A percentile compares a stretch with the other conserved stretches of the same genome.
These are phyloP conservation scores for Halesus radiatus DNA, from an alignment of 1,140 invertebrate genomes.

Conservation along the genomic window DNA sequence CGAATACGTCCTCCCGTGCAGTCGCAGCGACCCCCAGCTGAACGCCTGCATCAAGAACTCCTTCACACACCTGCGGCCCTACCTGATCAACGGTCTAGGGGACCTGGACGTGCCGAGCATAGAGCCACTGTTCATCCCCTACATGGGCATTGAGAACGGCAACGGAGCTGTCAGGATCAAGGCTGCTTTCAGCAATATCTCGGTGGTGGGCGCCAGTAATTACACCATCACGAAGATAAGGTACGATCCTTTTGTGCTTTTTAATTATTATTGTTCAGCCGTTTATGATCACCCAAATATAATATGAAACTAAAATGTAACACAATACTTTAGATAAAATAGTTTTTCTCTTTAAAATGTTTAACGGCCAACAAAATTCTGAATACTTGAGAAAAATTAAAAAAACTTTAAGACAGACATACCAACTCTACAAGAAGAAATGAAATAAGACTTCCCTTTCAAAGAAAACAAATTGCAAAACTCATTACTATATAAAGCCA, in stretches of 20 bases:
- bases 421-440: too few relatives aligned
- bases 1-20: conserved; percentile 81
- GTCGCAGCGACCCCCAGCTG: conserved; percentile 75
- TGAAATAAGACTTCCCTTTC: too few relatives aligned
- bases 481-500: too few relatives aligned
- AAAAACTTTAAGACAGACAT: too few relatives aligned
- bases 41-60: conserved; percentile 78
- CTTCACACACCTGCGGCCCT: conserved; percentile 80
- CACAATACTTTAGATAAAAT: too few relatives aligned
- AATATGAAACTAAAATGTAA: too few relatives aligned
- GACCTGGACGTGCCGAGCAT: conserved; percentile 80
- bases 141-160: conserved; percentile 81
- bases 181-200: conserved; percentile 80
- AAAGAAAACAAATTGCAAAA: too few relatives aligned
- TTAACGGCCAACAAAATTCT: too few relatives aligned
- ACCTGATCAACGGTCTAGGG: conserved; percentile 76
- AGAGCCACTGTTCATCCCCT: conserved; percentile 79
- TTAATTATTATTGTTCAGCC: too few relatives aligned
- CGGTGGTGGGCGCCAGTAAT: conserved; percentile 79
- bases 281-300: too few relatives aligned
- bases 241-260: conserved; percentile 51
- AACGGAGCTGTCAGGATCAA: conserved; percentile 79
- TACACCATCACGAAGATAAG: conserved; percentile 74
- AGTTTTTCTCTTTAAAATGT: too few relatives aligned
- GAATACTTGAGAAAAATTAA: too few relatives aligned